A percentile compares a stretch with the other conserved stretches of the same genome.
phyloP scores from a whole-genome alignment of 1,140 invertebrate species.

The Drosophila lowei region DNA sequence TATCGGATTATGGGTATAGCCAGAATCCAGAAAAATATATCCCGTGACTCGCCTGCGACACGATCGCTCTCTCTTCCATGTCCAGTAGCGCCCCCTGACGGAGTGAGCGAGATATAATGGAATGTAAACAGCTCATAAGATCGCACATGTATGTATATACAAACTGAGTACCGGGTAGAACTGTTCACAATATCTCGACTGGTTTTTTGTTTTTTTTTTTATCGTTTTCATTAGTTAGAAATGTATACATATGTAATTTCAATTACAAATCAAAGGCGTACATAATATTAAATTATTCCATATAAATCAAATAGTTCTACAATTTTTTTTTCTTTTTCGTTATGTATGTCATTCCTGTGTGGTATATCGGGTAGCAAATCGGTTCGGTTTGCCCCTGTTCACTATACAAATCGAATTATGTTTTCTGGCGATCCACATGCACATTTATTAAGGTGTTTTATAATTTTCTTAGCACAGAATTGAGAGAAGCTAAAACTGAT shows the following conservation, averaged over 20 bases:
- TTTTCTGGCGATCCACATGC: slow-evolving; percentile 33
- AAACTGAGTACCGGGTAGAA: too few species aligned
- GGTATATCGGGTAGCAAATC: slow-evolving; percentile 37
- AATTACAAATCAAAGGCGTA: slow-evolving; percentile 78
- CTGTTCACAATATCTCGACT: neutral
- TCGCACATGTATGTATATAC: too few species aligned
- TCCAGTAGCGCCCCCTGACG: too few species aligned
- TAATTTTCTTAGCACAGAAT: slow-evolving; percentile 53
- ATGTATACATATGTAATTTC: slow-evolving; percentile 70
- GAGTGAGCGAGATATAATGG: too few species aligned
- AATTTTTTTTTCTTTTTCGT: slow-evolving; percentile 42
- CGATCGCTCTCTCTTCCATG: too few species aligned
- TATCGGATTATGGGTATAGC: too few species aligned
- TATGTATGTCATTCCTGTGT: slow-evolving; percentile 57
- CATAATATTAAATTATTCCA: slow-evolving; percentile 73
- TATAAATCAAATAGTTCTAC: slow-evolving; percentile 80
- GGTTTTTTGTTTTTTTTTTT: slow-evolving; percentile 27
- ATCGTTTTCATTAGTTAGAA: slow-evolving; percentile 47
- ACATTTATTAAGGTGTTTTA: slow-evolving; percentile 34
- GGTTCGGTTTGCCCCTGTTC: slow-evolving; percentile 25
- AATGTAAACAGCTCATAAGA: too few species aligned
- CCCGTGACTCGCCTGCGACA: too few species aligned
- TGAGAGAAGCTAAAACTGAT: slow-evolving; percentile 45
- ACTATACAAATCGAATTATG: slow-evolving; percentile 17
- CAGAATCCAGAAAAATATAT: too few species aligned